These are phyloP conservation scores for Drosophila punjabiensis DNA, from an alignment of 1,140 invertebrate species.

Conservation along the genomic window DNA sequence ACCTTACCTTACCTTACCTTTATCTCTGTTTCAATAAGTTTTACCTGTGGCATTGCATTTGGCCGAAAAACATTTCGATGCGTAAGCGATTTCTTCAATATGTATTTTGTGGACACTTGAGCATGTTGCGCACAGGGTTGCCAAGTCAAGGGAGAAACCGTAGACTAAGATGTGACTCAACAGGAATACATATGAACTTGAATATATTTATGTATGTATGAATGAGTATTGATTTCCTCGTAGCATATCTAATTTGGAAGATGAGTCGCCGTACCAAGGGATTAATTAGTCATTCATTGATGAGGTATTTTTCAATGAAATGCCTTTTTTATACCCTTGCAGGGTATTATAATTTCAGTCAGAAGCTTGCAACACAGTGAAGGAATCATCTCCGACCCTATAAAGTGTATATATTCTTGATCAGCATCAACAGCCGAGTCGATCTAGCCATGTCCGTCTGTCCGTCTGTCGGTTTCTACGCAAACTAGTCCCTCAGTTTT, in stretches of 20 bases:
- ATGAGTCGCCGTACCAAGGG: slow-evolving; percentile 1
- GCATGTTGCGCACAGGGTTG: slow-evolving; percentile 44
- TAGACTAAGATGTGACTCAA: slow-evolving; percentile 25
- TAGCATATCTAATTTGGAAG: neutral
- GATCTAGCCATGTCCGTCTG: too few species aligned
- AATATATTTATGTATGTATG: neutral
- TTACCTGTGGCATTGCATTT: slow-evolving; percentile 30
- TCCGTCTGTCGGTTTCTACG: too few species aligned
- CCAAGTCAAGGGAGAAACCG: slow-evolving; percentile 17
- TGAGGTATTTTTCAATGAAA: neutral
- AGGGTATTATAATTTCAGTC: too few species aligned
- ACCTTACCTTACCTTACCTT: neutral
- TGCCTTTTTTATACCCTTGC: too few species aligned
- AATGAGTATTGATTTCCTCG: slow-evolving; percentile 9
- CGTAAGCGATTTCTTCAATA: slow-evolving; percentile 62
- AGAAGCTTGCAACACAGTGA: too few species aligned
- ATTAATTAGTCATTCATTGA: slow-evolving; percentile 3
- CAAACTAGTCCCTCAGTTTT: too few species aligned
- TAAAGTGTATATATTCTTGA: too few species aligned
- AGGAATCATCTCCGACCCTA: too few species aligned
- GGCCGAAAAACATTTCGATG: slow-evolving; percentile 43
- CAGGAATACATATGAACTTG: neutral
- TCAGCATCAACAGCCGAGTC: too few species aligned
- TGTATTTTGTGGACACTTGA: slow-evolving; percentile 29
- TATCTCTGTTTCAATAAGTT: slow-evolving; percentile 31